Conservation (phyloP, 2,797 vertebrate species). For the Scolopax bukidnonensis region DNA sequence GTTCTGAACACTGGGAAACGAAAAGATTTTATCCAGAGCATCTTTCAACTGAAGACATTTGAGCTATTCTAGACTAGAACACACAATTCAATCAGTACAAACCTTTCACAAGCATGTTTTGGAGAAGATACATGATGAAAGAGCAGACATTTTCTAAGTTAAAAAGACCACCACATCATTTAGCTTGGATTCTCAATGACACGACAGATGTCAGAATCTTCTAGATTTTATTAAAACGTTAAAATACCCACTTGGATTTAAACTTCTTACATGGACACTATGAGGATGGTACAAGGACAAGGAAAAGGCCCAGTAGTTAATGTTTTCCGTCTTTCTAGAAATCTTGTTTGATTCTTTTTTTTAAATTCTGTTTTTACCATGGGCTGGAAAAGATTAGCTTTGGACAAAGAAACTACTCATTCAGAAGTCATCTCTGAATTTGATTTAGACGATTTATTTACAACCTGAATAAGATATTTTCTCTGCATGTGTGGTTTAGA, state of each 20-base stretch:
- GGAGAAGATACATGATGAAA: neutral
- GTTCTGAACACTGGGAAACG: neutral
- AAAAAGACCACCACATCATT: neutral
- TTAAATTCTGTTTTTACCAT: neutral
- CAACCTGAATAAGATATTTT: neutral
- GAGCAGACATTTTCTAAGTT: neutral
- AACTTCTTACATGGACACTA: neutral
- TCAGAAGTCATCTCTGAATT: neutral
- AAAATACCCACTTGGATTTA: neutral
- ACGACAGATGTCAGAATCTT: neutral
- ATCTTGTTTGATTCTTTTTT: neutral
- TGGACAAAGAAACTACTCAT: neutral
- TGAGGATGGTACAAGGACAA: neutral
- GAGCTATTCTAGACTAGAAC: slow-evolving; percentile 21
- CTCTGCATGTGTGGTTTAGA: neutral
- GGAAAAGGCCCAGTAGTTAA: neutral
- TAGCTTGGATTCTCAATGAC: neutral
- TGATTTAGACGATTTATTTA: neutral
- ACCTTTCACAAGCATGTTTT: slow-evolving; percentile 1
- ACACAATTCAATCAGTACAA: neutral
- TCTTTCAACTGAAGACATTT: slow-evolving; percentile 6
- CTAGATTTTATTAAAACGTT: neutral
- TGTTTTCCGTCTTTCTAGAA: neutral
- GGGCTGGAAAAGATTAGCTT: neutral
- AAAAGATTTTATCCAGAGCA: slow-evolving; percentile 22